Evolutionary conservation across 2,888 invertebrate species (phyloP), one percentile per base, ranked within the genome.

Genomic region (Nebria brevicollis): DNA sequence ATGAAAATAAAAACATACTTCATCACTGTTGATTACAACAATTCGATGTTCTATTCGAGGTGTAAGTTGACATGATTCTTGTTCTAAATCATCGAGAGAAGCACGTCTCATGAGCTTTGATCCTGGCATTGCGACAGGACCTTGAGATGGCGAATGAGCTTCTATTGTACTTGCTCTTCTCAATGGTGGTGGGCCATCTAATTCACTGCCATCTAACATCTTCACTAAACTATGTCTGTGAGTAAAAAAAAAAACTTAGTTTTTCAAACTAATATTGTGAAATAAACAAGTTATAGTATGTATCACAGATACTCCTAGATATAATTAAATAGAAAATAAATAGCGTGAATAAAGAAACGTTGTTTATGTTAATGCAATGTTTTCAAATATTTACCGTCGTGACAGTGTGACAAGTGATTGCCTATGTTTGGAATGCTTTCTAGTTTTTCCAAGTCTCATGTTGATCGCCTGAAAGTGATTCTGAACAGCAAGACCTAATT

Each of bases 391-490:
- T 84, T 87, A 93, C 93, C 94, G 92, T 85, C 96, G 91, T 75
- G 95, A 96, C 2, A 96, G 90, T 0, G 96, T 95, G 82, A 97
- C 95, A 72, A 97, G 91, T 43, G 96, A 96, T 90, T 97, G 97
- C 78, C 96, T 90, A 88, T 97, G 96, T 85, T 95, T 95, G 78
- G 96, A 95, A 84, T 93, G 94, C 65, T 92, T 90, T 26, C 92
- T 90, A 0, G 93, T 91, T 88, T 93, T 93, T 74, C 95, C 96
- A 78, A 93, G 91, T 66, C 95, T 91, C 85, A 96, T 94, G 88
- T 95, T 93, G 85, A 97, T 96, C 1, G 97, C 95, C 81, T 95
- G 93, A 89, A 97, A 97, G 88, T 97, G 97, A 89, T 97, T 97
- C 90, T 96, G 96, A 26, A 97, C 91, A 0, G 96, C 95, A 85